Evolutionary conservation across 2,888 invertebrate species (phyloP), one percentile per base, ranked within the genome.

Genomic region (Microctonus hyperodae): DNA sequence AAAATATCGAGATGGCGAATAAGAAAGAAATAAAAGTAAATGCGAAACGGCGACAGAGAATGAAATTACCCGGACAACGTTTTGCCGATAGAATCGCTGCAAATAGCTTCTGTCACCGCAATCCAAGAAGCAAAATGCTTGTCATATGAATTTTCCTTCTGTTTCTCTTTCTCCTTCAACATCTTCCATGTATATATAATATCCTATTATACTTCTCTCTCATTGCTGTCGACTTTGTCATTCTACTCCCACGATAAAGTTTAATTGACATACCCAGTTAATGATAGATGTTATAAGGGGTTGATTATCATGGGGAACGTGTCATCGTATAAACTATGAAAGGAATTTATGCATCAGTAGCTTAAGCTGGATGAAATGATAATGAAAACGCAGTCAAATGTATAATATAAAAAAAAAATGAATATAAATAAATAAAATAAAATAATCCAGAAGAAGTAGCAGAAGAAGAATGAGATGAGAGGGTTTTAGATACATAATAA

Each of bases 251-350:
- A 50, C 50, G 59, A 50, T 48, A 35, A 53, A 33, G 51, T 62
- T 62, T 62, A 62, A 62, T 62, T 62, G 62, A 23, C 62, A 16
- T 25, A 23, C n/a, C n/a, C 62, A n/a, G 53, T 62, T 62, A 62
- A 62, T 62, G 62, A 53, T 62, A 53, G 62, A 62, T 53, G 53
- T 62, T 62, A 53, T 22, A 22, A 33, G 51, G 23, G 31, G 31
- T 53, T 62, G 22, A 62, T 62, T 31, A 55, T 55, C 50, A 23
- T 71, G 69, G 69, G 67, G 70, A 72, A 69, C 67, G 62, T 62
- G 62, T 62, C 62, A 35, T 23, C 16, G 31, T n/a, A n/a, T 23
- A 23, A 28, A 16, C 33, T 60, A 33, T 60, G 50, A 60, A 50
- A n/a, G n/a, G n/a, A n/a, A n/a, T 60, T 60, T 60, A 60, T 60